Base-by-base conservation (phyloP, 2,888 invertebrate genomes). In the Phyto melanocephala region DNA sequence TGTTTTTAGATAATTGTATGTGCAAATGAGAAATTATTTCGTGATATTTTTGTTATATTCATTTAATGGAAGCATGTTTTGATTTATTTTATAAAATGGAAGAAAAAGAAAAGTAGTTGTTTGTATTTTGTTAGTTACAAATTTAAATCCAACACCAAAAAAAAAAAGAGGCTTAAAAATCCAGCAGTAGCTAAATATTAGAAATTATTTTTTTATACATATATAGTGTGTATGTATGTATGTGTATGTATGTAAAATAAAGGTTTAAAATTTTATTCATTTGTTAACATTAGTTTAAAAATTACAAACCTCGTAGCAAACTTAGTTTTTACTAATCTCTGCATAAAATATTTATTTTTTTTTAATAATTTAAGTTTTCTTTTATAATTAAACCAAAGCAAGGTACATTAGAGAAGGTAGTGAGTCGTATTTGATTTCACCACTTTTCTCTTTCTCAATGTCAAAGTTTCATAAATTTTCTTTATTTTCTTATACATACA, bases 121-220 rank as follows among this genome's bases (percentile, higher is more conserved):
- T 85, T 83, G 84, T 83, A 81, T 85, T 84, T 81, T 85, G 87
- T 87, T 87, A 87, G 86, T 87, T 86, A 87, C 87, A 86, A 80
- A 56, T 84, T 84, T 84, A 58, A 81, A 82, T 86, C 87, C 87
- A 85, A 82, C 87, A 87, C 87, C 87, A 76, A 74, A 70, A 79
- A 58, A 67, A n/a, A 58, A 52, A 54, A 20, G 10, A 24, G 20
- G 54, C 40, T 56, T 62, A 35, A 37, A 54, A 33, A n/a, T n/a
- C 42, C 40, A 56, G 54, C 40, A 63, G 50, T 45, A 68, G 35
- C 20, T 70, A 70, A 56, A 65, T 80, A 40, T 74, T 52, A 74
- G 45, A n/a, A 70, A 60, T 58, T 28, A 40, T 20, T 60, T 40
- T 28, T 28, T 28, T 28, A 28, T 28, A 28, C 6, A 28, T 5